Conservation (phyloP, 1,140 invertebrate genomes). For the Calosoma granatense region DNA sequence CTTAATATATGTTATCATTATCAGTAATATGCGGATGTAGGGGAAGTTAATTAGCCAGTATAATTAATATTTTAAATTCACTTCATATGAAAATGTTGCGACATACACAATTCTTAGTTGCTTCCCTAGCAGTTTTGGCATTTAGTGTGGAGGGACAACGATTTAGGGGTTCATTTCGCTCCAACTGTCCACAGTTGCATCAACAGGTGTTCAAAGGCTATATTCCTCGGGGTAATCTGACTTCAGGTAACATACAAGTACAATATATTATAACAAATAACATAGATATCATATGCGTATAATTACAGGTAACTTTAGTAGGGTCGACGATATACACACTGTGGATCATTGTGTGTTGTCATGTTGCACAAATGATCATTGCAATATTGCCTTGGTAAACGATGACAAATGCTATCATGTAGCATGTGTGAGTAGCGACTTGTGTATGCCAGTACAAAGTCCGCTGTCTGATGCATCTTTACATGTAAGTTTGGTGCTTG, state of each 20-base stretch:
- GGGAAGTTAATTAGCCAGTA: background rate
- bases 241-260: conserved; percentile 21
- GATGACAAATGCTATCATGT: conserved; percentile 67
- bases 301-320: conserved; percentile 43
- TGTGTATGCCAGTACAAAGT: conserved; percentile 54
- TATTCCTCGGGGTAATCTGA: conserved; percentile 26
- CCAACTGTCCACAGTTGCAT: conserved; percentile 24
- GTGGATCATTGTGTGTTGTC: conserved; percentile 55
- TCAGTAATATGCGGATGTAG: conserved; percentile 1
- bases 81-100: background rate
- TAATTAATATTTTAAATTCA: background rate
- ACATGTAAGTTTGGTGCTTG: conserved; percentile 64
- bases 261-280: background rate
- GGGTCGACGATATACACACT: conserved; percentile 41
- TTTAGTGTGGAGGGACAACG: background rate
- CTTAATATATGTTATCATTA: background rate
- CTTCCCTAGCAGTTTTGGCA: background rate
- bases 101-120: background rate
- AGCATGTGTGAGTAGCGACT: conserved; percentile 55
- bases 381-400: conserved; percentile 71
- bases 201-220: conserved; percentile 25
- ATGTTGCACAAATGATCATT: conserved; percentile 56
- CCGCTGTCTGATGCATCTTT: conserved; percentile 41
- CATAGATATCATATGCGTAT: background rate
- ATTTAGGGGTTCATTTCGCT: background rate